Conservation (phyloP, 2,888 invertebrate genomes). For the Mystacides longicornis region DNA sequence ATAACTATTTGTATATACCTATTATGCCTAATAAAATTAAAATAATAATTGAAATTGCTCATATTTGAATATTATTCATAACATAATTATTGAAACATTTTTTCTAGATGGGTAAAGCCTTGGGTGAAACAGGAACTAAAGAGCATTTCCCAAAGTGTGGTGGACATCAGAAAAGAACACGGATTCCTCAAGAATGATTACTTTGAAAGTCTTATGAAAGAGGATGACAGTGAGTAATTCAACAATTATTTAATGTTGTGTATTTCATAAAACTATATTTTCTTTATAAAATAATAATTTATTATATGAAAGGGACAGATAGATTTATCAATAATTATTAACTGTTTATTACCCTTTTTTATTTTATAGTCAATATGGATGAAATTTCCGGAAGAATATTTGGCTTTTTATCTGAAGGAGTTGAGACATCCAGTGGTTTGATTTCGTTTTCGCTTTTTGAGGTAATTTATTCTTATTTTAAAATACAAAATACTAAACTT, state of each 20-base stretch:
- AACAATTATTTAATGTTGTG: neutral
- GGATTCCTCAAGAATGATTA: conserved; percentile 14
- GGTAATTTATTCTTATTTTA: no score
- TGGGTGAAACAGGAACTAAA: conserved; percentile 10
- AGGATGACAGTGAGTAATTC: conserved; percentile 9
- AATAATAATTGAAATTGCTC: no score
- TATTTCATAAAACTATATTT: neutral
- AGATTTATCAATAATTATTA: no score
- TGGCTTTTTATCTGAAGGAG: conserved; percentile 19
- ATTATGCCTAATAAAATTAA: no score
- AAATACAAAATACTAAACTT: no score
- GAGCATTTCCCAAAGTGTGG: conserved; percentile 12
- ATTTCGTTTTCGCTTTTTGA: conserved; percentile 15
- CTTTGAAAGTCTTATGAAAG: conserved; percentile 17
- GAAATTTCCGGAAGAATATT: conserved; percentile 17
- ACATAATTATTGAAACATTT: no score
- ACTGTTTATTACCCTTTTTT: neutral
- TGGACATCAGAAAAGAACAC: conserved; percentile 8
- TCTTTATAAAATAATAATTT: neutral
- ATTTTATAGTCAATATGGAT: neutral
- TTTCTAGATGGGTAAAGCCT: conserved; percentile 14
- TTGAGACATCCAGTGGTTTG: conserved; percentile 19
- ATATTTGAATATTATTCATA: no score
- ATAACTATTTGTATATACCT: no score
- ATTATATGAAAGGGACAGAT: no score